Conservation (phyloP, 2,113 vertebrate species). For the Rhizomys pruinosus region DNA sequence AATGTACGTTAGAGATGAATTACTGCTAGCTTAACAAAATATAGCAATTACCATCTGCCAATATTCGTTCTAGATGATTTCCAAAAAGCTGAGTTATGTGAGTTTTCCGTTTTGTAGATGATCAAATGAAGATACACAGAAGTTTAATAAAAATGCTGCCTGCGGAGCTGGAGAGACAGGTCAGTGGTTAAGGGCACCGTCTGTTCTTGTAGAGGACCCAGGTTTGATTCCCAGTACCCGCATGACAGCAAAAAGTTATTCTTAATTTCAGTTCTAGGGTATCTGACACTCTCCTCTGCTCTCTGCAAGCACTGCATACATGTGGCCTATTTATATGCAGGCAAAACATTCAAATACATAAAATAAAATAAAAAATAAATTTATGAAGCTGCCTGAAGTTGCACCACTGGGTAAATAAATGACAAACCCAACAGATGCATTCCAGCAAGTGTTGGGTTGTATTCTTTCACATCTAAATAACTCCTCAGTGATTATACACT, state of each 20-base stretch:
- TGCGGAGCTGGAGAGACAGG: too few species aligned
- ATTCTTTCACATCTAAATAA: not conserved
- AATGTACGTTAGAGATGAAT: not conserved
- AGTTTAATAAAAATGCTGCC: not conserved
- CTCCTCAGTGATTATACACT: not conserved
- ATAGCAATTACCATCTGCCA: not conserved
- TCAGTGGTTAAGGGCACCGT: too few species aligned
- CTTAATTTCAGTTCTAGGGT: too few species aligned
- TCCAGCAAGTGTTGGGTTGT: not conserved
- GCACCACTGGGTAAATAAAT: not conserved
- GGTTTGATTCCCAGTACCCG: too few species aligned
- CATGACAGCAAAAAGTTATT: too few species aligned
- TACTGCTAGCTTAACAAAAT: not conserved
- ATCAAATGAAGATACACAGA: not conserved
- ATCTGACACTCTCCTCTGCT: too few species aligned
- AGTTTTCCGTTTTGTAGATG: not conserved
- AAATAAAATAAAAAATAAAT: too few species aligned
- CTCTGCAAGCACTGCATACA: too few species aligned
- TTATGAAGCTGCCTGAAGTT: not conserved
- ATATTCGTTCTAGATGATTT: not conserved
- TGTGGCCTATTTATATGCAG: too few species aligned
- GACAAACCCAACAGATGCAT: not conserved
- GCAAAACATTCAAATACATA: too few species aligned
- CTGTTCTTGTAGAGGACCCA: too few species aligned
- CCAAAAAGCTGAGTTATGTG: not conserved